Evolutionary conservation across 2,113 vertebrate species (phyloP).

Genomic region (Lamprotornis superbus): DNA sequence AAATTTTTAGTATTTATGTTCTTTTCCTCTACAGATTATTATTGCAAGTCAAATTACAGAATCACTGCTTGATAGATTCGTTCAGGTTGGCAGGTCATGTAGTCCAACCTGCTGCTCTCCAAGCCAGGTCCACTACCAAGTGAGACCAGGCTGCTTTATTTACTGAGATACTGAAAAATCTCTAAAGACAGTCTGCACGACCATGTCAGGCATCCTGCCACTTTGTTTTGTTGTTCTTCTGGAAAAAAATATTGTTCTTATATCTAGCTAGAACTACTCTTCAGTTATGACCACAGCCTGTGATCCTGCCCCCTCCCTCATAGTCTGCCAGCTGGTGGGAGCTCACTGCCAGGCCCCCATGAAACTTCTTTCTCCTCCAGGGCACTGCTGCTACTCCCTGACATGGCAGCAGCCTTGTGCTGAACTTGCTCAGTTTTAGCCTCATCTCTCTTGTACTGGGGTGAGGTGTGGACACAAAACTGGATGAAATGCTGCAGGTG

Average conservation of each 20-base stretch:
- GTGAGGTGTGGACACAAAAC: not conserved
- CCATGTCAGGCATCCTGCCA: not conserved
- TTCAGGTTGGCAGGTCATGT: not conserved
- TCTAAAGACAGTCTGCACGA: not conserved
- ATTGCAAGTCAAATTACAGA: not conserved
- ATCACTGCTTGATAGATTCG: not conserved
- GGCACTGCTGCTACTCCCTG: not conserved
- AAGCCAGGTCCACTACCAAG: not conserved
- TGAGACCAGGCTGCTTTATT: not conserved
- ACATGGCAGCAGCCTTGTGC: accelerated
- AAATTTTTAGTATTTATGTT: not conserved
- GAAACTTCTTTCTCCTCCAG: not conserved
- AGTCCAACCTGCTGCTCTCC: not conserved
- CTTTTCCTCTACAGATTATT: not conserved
- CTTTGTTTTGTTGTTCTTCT: not conserved
- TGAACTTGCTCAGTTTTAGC: not conserved
- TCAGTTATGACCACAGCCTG: not conserved
- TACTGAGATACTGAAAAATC: not conserved
- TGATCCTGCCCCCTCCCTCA: not conserved
- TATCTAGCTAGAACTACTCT: not conserved
- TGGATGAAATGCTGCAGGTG: not conserved
- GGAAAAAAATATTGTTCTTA: not conserved
- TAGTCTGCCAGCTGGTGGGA: accelerated
- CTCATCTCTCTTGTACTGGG: not conserved
- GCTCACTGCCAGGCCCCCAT: not conserved